These are phyloP conservation scores for Chondrosia reniformis DNA, from an alignment of 37 sponge, comb jelly and placozoan genomes.

Conservation along the genomic window DNA sequence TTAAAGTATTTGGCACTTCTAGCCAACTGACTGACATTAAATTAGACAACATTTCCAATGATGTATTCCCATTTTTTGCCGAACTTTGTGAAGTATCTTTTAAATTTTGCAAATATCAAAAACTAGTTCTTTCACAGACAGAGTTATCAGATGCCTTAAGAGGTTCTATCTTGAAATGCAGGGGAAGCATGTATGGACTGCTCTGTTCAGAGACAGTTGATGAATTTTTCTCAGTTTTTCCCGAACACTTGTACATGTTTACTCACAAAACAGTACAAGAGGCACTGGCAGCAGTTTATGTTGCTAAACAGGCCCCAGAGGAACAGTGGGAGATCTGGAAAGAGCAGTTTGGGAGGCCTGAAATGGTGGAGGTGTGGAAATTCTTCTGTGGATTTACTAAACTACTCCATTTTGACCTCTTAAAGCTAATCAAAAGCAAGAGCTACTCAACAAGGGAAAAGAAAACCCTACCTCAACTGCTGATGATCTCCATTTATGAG, in stretches of 20 bases:
- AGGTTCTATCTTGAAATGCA: no score
- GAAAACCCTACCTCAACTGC: neutral
- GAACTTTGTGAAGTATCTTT: neutral
- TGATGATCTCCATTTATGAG: neutral
- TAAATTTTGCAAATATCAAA: neutral
- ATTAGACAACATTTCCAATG: neutral
- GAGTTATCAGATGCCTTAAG: neutral
- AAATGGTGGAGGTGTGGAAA: constrained; percentile 23
- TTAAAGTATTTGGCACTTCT: neutral
- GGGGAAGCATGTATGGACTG: constrained; percentile 7
- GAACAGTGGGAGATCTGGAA: neutral
- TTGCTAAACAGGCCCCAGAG: neutral
- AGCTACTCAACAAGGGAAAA: neutral
- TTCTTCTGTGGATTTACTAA: constrained; percentile 1
- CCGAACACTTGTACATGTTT: neutral
- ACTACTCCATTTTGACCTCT: neutral
- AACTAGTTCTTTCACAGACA: neutral
- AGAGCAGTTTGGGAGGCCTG: neutral
- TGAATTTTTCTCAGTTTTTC: neutral
- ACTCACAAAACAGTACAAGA: constrained; percentile 13
- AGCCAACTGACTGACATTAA: no score
- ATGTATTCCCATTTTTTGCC: neutral
- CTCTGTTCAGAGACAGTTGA: constrained; percentile 1
- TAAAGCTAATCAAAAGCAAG: neutral
- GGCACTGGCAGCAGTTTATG: constrained; percentile 2